Evolutionary conservation across 2,113 vertebrate genomes (phyloP).

Genomic region (Catagonus wagneri): DNA sequence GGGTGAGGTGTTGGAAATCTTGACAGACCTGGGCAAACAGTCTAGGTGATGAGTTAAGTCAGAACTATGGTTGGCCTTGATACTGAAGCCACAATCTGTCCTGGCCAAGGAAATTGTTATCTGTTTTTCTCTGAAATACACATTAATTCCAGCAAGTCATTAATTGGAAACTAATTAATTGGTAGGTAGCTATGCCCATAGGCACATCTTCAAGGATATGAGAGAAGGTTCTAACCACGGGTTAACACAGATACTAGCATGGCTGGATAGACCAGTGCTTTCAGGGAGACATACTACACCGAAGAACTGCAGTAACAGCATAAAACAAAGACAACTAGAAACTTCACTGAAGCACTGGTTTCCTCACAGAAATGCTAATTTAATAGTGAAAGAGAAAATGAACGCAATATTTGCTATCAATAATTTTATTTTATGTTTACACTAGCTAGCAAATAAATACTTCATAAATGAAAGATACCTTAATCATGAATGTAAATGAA

Average conservation of each 20-base stretch:
- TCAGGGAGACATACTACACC: background rate
- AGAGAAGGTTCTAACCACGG: background rate
- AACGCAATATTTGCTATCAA: background rate
- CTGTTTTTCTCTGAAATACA: background rate
- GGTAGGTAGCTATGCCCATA: background rate
- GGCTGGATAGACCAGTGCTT: rapidly evolving
- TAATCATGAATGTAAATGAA: conserved; percentile 29
- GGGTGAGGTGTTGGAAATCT: rapidly evolving
- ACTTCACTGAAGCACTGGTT: background rate
- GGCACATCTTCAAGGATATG: background rate
- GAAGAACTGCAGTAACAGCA: background rate
- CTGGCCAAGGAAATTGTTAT: background rate
- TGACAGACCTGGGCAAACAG: background rate
- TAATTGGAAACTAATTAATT: background rate
- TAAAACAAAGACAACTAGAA: background rate
- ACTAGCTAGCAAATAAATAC: background rate
- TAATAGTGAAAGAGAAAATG: conserved; percentile 11
- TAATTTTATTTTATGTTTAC: conserved; percentile 16
- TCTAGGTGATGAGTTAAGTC: background rate
- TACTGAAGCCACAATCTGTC: background rate
- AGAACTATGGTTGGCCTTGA: background rate
- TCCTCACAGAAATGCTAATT: background rate
- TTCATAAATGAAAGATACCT: conserved; percentile 31
- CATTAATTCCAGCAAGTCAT: background rate
- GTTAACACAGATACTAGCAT: background rate